phyloP scores from a whole-genome alignment of 2,888 invertebrate species.

The Melanargia galathea region DNA sequence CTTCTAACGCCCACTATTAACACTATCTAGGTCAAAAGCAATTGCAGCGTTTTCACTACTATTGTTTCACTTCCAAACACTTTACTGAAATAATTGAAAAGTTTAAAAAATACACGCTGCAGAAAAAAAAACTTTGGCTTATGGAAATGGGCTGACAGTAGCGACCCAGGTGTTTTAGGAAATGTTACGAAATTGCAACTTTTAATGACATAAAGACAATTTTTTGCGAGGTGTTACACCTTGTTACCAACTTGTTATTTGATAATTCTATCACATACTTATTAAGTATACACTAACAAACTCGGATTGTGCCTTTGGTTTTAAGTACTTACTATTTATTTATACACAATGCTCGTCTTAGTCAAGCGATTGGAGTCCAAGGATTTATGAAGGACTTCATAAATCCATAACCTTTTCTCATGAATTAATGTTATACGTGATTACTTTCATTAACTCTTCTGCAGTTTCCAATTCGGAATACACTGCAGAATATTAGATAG shows the following conservation, averaged over 20 bases:
- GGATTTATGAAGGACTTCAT: no score
- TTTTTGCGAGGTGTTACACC: no score
- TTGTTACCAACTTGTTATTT: no score
- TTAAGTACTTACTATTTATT: not conserved
- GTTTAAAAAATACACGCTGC: constrained; percentile 5
- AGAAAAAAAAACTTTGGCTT: constrained; percentile 1
- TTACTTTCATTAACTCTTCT: no score
- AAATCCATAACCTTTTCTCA: no score
- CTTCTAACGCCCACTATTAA: constrained; percentile 20
- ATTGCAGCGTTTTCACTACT: constrained; percentile 19
- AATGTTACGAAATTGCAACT: not conserved
- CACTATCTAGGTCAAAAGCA: constrained; percentile 21
- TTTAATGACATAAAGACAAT: no score
- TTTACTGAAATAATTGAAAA: constrained; percentile 16
- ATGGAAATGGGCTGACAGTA: not conserved
- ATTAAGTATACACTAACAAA: not conserved
- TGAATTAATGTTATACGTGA: no score
- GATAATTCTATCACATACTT: no score
- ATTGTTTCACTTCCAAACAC: constrained; percentile 21
- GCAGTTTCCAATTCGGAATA: no score
- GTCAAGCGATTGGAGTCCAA: no score
- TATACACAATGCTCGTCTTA: no score
- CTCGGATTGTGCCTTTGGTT: not conserved
- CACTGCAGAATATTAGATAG: no score
- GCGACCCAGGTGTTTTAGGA: not conserved